Evolutionary conservation across 1,140 invertebrate genomes (phyloP).

Genomic region (Drosophila ironensis): DNA sequence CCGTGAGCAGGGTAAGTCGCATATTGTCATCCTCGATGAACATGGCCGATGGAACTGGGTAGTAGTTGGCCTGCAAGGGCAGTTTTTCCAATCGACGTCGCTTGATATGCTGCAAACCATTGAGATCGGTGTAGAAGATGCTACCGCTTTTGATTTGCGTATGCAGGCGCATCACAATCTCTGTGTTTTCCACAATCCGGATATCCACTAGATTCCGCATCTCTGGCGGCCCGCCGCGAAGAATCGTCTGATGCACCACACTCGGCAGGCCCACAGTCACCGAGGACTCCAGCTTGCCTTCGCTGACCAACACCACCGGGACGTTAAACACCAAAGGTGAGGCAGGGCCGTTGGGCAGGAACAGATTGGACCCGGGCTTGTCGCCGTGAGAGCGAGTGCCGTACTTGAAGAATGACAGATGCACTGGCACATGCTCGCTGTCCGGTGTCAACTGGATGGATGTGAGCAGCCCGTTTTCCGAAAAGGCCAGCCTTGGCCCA

Average conservation of each 20-base stretch:
- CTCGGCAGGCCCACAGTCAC: slow-evolving; percentile 87
- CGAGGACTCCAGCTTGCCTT: slow-evolving; percentile 84
- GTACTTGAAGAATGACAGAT: slow-evolving; percentile 89
- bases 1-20: slow-evolving; percentile 91
- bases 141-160: slow-evolving; percentile 89
- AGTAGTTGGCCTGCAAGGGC: slow-evolving; percentile 97
- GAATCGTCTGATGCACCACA: slow-evolving; percentile 87
- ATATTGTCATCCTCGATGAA: slow-evolving; percentile 92
- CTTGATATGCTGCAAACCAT: slow-evolving; percentile 94
- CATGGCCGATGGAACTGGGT: slow-evolving; percentile 93
- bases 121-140: slow-evolving; percentile 91
- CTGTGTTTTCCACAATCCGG: slow-evolving; percentile 89
- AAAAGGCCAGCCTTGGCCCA: slow-evolving; percentile 85
- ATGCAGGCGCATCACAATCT: slow-evolving; percentile 93
- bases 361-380: slow-evolving; percentile 97
- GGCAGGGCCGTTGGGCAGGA: slow-evolving; percentile 91
- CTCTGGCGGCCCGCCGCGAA: slow-evolving; percentile 87
- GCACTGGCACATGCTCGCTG: slow-evolving; percentile 83
- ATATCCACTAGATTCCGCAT: slow-evolving; percentile 90
- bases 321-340: slow-evolving; percentile 12
- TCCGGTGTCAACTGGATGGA: slow-evolving; percentile 83
- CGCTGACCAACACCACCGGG: slow-evolving; percentile 79
- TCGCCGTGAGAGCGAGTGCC: slow-evolving; percentile 85
- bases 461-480: slow-evolving; percentile 86
- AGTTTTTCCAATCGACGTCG: slow-evolving; percentile 93